phyloP scores from a whole-genome alignment of 2,797 vertebrate genomes.

The Ataeniobius toweri region DNA sequence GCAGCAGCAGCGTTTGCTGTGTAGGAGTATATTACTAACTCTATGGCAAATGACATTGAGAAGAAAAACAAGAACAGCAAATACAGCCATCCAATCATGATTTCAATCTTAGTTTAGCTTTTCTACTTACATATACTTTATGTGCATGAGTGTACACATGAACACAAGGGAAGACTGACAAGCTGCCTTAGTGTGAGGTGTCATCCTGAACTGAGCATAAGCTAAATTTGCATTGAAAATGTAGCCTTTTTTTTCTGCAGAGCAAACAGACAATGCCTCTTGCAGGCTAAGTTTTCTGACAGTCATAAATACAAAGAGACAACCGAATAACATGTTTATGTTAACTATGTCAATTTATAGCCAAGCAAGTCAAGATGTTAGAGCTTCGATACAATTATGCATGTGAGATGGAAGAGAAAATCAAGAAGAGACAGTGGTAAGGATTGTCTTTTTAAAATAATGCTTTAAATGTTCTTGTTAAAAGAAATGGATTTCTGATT shows the following conservation, averaged over 20 bases:
- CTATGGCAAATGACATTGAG: slow-evolving; percentile 46
- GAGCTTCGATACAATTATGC: slow-evolving; percentile 78
- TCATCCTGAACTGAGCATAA: slow-evolving; percentile 10
- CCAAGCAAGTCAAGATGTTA: slow-evolving; percentile 73
- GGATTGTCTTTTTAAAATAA: slow-evolving; percentile 47
- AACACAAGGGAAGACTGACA: slow-evolving; percentile 7
- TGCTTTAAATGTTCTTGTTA: background rate
- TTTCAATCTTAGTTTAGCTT: slow-evolving; percentile 25
- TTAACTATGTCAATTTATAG: slow-evolving; percentile 80
- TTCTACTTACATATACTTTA: slow-evolving; percentile 12
- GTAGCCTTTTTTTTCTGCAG: slow-evolving; percentile 29
- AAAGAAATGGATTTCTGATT: background rate
- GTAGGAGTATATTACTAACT: slow-evolving; percentile 65
- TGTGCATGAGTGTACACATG: slow-evolving; percentile 16
- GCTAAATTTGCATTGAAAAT: slow-evolving; percentile 31
- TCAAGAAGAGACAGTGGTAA: slow-evolving; percentile 36
- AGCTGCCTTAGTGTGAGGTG: background rate
- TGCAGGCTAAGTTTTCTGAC: slow-evolving; percentile 54
- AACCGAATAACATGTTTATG: slow-evolving; percentile 69
- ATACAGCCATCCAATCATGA: slow-evolving; percentile 19
- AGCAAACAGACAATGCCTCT: slow-evolving; percentile 39
- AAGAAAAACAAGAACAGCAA: slow-evolving; percentile 17
- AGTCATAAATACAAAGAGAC: slow-evolving; percentile 60
- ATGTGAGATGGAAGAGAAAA: slow-evolving; percentile 44
- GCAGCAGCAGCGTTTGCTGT: slow-evolving; percentile 45